phyloP scores from a whole-genome alignment of 1,140 invertebrate genomes.

The Penaeus vannamei region DNA sequence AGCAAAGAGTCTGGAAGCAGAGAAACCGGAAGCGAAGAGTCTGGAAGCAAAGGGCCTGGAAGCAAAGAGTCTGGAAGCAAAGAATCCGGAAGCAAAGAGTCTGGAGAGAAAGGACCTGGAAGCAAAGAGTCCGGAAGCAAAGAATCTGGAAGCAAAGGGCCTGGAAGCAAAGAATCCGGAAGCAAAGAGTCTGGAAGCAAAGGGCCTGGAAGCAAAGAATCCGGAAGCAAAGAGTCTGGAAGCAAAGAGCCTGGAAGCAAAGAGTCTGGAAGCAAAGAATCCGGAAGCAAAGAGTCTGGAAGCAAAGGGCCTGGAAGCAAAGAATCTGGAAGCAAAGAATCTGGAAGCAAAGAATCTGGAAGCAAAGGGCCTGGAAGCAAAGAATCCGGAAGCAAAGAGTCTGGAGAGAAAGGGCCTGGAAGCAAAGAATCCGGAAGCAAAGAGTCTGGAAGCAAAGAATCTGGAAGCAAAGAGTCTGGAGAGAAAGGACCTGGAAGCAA shows the following conservation, averaged over 20 bases:
- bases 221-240: slow-evolving; percentile 32
- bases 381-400: slow-evolving; percentile 33
- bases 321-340: slow-evolving; percentile 30
- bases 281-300: slow-evolving; percentile 9
- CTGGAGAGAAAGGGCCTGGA: neutral
- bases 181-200: neutral
- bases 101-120: neutral
- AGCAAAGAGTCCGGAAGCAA: neutral
- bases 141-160: neutral
- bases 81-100: slow-evolving; percentile 33
- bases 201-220: neutral
- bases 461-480: neutral
- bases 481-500: neutral
- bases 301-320: slow-evolving; percentile 18
- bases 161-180: neutral
- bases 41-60: slow-evolving; percentile 1
- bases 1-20: slow-evolving; percentile 23
- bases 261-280: slow-evolving; percentile 34
- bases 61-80: slow-evolving; percentile 33
- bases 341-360: slow-evolving; percentile 6
- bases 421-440: neutral
- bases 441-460: neutral
- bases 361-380: slow-evolving; percentile 29
- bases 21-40: slow-evolving; percentile 24
- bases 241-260: slow-evolving; percentile 26